These are phyloP conservation scores for Hypsopygia costalis DNA, from an alignment of 2,888 invertebrate species.

Conservation along the genomic window DNA sequence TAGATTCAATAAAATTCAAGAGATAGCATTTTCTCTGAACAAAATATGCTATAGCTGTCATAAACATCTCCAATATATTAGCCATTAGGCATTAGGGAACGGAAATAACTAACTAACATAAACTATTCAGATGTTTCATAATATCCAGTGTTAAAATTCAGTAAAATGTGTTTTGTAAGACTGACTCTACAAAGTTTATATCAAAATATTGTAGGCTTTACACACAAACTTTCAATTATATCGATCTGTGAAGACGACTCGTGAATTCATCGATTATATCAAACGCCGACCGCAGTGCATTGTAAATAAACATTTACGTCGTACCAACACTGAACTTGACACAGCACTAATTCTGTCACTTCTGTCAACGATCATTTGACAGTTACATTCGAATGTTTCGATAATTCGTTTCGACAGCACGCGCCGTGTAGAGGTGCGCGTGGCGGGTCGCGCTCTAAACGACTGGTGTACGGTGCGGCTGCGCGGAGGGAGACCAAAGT, in stretches of 20 bases:
- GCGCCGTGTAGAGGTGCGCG: slow-evolving; percentile 51
- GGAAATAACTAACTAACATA: too few relatives aligned
- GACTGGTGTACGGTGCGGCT: slow-evolving; percentile 43
- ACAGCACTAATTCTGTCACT: slow-evolving; percentile 46
- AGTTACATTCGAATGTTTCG: slow-evolving; percentile 52
- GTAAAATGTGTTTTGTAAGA: too few relatives aligned
- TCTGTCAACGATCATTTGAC: slow-evolving; percentile 38
- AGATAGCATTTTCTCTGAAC: too few relatives aligned
- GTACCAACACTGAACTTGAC: slow-evolving; percentile 49
- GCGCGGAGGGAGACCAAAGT: slow-evolving; percentile 39
- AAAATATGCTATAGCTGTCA: too few relatives aligned
- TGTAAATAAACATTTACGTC: slow-evolving; percentile 26
- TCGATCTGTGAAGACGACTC: slow-evolving; percentile 26
- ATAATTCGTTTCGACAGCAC: slow-evolving; percentile 43
- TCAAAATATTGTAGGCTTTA: slow-evolving; percentile 15
- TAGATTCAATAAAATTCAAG: too few relatives aligned
- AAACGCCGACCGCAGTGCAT: slow-evolving; percentile 46
- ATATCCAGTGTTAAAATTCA: too few relatives aligned
- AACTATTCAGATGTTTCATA: too few relatives aligned
- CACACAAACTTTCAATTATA: slow-evolving; percentile 31
- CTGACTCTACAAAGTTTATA: neutral
- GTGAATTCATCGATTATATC: slow-evolving; percentile 28
- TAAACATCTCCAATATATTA: too few relatives aligned
- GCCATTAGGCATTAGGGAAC: too few relatives aligned
- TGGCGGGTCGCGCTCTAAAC: slow-evolving; percentile 59